Evolutionary conservation across 2,113 vertebrate genomes (phyloP).

Genomic region (Oryzias celebensis): DNA sequence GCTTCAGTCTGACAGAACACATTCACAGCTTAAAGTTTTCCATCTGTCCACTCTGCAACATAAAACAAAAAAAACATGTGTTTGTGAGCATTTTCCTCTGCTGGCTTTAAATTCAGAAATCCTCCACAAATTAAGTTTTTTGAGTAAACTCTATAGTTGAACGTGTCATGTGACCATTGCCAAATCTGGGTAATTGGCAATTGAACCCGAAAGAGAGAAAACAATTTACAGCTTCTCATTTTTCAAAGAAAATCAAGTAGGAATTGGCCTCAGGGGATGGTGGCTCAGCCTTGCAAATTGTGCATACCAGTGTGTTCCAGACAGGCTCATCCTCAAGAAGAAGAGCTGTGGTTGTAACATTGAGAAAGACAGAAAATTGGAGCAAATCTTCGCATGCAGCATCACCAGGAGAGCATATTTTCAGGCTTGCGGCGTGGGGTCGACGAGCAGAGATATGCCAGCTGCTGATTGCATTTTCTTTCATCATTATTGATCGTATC

Average conservation of each 20-base stretch:
- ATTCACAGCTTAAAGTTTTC: not conserved
- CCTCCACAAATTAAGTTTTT: too few species aligned
- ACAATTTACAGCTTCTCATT: constrained; percentile 55
- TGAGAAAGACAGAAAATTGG: constrained; percentile 13
- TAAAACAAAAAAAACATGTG: not conserved
- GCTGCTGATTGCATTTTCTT: constrained; percentile 19
- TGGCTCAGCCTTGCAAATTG: constrained; percentile 16
- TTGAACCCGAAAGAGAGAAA: constrained; percentile 42
- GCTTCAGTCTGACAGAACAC: not conserved
- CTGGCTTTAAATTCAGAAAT: too few species aligned
- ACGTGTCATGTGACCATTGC: constrained; percentile 26
- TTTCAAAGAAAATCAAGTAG: constrained; percentile 49
- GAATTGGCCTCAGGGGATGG: constrained; percentile 54
- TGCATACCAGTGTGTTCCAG: constrained; percentile 29
- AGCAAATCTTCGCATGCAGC: constrained; percentile 17
- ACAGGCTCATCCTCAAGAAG: constrained; percentile 22
- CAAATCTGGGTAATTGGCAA: constrained; percentile 49
- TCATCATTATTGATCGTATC: constrained; percentile 28
- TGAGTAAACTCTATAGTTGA: not conserved
- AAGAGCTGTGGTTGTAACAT: constrained; percentile 22
- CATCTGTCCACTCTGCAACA: not conserved
- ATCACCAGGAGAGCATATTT: constrained; percentile 8
- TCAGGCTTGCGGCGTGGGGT: not conserved
- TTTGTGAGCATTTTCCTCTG: not conserved
- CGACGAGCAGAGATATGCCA: constrained; percentile 1